These are phyloP conservation scores for Allygus modestus DNA, from an alignment of 2,888 invertebrate species.

Conservation along the genomic window DNA sequence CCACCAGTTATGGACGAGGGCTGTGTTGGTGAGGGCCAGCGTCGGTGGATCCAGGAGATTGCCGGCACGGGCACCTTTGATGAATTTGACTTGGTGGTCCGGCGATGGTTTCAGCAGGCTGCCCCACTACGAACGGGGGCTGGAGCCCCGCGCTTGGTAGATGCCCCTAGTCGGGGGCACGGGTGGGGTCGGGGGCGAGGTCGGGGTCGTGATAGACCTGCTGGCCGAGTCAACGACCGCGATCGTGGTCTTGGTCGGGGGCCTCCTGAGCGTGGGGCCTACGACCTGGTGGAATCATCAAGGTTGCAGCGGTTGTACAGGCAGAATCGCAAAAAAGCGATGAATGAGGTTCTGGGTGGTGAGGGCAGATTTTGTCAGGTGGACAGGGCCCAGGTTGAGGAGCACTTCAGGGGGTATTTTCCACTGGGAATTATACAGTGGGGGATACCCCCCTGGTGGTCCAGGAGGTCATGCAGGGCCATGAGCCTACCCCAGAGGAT, in stretches of 20 bases:
- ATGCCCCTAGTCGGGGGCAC: neutral
- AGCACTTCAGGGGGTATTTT: neutral
- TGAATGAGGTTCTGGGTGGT: neutral
- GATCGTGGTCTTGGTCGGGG: neutral
- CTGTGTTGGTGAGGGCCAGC: neutral
- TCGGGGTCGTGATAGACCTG: neutral
- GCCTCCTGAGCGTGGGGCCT: neutral
- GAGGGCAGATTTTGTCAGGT: neutral
- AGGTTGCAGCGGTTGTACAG: neutral
- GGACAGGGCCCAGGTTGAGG: neutral
- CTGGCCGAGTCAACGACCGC: neutral
- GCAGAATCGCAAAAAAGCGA: neutral
- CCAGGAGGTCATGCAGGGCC: too few species aligned
- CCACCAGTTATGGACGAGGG: neutral
- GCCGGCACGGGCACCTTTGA: neutral
- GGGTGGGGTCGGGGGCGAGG: neutral
- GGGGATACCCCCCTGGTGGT: slow-evolving; percentile 12
- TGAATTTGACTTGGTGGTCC: neutral
- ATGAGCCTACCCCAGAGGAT: neutral
- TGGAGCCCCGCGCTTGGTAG: neutral
- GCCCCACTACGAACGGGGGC: neutral
- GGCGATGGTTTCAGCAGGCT: neutral
- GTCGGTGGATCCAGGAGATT: neutral
- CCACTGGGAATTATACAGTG: neutral
- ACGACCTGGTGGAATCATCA: neutral